Conservation (phyloP, 1,140 invertebrate species). For the Adoxophyes honmai region DNA sequence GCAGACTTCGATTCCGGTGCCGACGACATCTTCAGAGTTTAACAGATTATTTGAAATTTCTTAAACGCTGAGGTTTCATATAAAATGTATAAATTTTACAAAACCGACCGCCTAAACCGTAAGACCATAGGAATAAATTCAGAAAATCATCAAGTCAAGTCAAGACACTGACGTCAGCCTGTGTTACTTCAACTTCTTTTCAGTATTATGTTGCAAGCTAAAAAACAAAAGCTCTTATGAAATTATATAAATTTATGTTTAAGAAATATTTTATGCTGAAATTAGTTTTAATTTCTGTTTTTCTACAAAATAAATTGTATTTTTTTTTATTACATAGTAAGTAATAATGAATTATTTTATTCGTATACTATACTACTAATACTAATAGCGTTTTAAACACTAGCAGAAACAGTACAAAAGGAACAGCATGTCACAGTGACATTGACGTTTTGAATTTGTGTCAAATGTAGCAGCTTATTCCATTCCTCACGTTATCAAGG, state of each 20-base stretch:
- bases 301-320: too few species aligned
- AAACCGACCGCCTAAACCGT: slow-evolving; percentile 22
- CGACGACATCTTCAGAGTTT: slow-evolving; percentile 46
- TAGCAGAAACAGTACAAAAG: background rate
- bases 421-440: background rate
- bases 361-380: too few species aligned
- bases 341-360: too few species aligned
- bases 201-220: too few species aligned
- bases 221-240: too few species aligned
- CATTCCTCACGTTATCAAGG: too few species aligned
- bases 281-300: too few species aligned
- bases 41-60: background rate
- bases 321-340: too few species aligned
- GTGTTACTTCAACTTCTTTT: background rate
- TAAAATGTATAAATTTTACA: slow-evolving; percentile 40
- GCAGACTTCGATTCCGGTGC: slow-evolving; percentile 43
- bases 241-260: too few species aligned
- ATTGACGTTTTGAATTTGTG: background rate
- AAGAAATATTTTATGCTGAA: too few species aligned
- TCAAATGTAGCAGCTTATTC: too few species aligned
- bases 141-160: slow-evolving; percentile 5
- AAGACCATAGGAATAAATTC: background rate
- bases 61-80: slow-evolving; percentile 11
- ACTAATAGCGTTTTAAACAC: background rate
- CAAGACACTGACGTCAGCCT: slow-evolving; percentile 3